Base-by-base conservation (phyloP, 2,888 invertebrate genomes). In the Eupithecia tripunctaria region DNA sequence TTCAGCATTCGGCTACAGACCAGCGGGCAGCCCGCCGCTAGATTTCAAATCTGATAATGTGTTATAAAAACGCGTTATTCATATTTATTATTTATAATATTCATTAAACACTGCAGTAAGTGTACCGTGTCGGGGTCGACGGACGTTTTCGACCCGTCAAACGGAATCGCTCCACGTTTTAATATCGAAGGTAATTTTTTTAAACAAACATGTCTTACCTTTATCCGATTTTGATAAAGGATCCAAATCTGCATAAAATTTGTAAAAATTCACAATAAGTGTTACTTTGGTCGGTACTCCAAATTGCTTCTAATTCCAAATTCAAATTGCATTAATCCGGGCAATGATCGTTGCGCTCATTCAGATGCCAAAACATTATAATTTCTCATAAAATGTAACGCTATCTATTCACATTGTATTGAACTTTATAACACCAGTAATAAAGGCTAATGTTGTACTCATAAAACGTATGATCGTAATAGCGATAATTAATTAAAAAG, bases 401-500 rank as follows among this genome's bases (percentile, higher is more conserved):
- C 66, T 78, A 77, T 68, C 71, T 67, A 70, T 71, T 74, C 67
- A 65, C 76, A 78, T 74, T 32, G 76, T 74, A 83, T 80, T 83
- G 72, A 72, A 85, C 84, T 80, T 83, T 90, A 86, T 71, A 2
- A 0, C 0, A 15, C 51, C 51, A 4, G 64, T 0, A 25, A 82
- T 85, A 88, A 78, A 82, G 80, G 75, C 75, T 72, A 82, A 79
- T 84, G 85, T 87, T 36, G 71, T 38, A 51, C 72, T 67, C 12
- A 62, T 67, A 38, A 41, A 41, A 36, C 60, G 77, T 74, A 76
- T 71, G 74, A 75, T 82, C 79, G 74, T 86, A 88, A 88, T 88
- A 85, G 88, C 88, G 89, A 89, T 92, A 92, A 92, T 92, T 93
- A 92, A 92, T 91, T 93, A 89, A 91, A 89, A 89, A 91, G 88